Percentiles rank a stretch among this genome's conserved stretches.
Conservation (phyloP, 2,797 vertebrate genomes). For the Pygocentrus nattereri region DNA sequence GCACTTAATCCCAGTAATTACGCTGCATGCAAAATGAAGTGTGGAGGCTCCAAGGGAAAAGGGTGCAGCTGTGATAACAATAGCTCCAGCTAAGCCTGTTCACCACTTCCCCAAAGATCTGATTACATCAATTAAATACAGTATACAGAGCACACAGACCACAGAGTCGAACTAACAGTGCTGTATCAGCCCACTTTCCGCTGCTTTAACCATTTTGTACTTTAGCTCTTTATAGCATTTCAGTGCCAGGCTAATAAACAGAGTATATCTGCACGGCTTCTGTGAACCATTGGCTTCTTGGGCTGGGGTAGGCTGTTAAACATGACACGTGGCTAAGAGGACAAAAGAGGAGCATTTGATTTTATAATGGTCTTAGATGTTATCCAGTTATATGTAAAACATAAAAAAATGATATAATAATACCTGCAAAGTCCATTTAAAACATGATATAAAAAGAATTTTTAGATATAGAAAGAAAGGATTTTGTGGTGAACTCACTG, state of each 20-base stretch:
- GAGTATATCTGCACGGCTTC: neutral
- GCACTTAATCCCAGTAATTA: conserved; percentile 7
- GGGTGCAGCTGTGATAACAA: neutral
- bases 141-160: conserved; percentile 1
- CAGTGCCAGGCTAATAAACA: neutral
- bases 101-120: conserved; percentile 5
- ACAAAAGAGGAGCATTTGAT: too few species aligned
- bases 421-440: too few species aligned
- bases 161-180: neutral
- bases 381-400: too few species aligned
- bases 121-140: neutral
- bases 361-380: too few species aligned
- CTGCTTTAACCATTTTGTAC: neutral
- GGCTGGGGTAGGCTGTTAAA: conserved; percentile 8
- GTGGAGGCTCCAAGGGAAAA: neutral
- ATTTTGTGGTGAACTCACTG: conserved; percentile 74
- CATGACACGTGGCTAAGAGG: too few species aligned
- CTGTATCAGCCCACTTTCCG: conserved; percentile 1
- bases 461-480: too few species aligned
- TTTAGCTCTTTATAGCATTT: neutral
- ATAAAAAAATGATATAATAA: too few species aligned
- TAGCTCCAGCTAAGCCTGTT: neutral
- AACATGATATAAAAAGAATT: too few species aligned
- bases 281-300: neutral
- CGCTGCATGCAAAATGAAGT: neutral